Percentiles rank a stretch among this genome's conserved stretches.
Conservation (phyloP, 2,888 invertebrate genomes). For the Agrochola lychnidis region DNA sequence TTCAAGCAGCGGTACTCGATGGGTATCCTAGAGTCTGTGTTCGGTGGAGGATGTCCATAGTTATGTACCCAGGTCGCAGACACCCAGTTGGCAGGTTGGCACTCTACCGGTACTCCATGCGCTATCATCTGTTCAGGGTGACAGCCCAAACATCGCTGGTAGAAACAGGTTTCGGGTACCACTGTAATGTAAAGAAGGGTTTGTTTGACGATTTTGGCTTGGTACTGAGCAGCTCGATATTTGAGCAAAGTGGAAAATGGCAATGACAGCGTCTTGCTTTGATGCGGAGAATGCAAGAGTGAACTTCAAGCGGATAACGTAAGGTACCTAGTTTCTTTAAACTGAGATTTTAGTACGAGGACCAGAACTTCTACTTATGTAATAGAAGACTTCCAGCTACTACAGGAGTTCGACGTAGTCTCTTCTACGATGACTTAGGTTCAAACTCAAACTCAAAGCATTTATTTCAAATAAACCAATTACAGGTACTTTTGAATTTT, state of each 20-base stretch:
- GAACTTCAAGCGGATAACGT: too few species aligned
- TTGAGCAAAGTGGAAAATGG: neutral
- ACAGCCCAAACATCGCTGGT: slow-evolving; percentile 84
- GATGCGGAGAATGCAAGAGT: too few species aligned
- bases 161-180: slow-evolving; percentile 82
- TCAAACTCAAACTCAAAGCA: too few species aligned
- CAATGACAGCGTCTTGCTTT: too few species aligned
- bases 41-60: slow-evolving; percentile 84
- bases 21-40: slow-evolving; percentile 82
- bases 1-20: slow-evolving; percentile 86
- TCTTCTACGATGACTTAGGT: too few species aligned
- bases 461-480: too few species aligned
- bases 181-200: slow-evolving; percentile 68
- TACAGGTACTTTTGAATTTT: too few species aligned
- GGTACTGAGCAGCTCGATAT: neutral
- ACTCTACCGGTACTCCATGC: slow-evolving; percentile 77
- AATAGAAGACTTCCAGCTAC: too few species aligned
- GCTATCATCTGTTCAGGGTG: slow-evolving; percentile 77
- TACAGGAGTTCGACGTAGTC: too few species aligned
- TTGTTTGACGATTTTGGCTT: neutral
- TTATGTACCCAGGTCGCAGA: slow-evolving; percentile 85
- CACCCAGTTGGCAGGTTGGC: slow-evolving; percentile 84
- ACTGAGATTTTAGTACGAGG: too few species aligned
- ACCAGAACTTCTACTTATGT: too few species aligned
- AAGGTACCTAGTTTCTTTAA: too few species aligned